phyloP scores from a whole-genome alignment of 2,797 vertebrate species.

The Rhynchotus rufescens region DNA sequence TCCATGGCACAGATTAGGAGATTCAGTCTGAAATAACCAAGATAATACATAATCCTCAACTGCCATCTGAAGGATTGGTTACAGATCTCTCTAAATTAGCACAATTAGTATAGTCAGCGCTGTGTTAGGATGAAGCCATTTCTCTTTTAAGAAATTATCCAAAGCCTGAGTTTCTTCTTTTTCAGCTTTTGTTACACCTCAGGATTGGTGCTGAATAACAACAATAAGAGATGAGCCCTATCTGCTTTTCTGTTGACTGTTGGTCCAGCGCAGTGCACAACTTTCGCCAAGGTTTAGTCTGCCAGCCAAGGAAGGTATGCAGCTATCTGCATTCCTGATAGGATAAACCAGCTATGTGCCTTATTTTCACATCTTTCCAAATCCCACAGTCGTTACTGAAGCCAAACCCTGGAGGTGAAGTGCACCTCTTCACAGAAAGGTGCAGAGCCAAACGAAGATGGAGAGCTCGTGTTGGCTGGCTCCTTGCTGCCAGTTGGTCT shows the following conservation, averaged over 20 bases:
- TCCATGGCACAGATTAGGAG: not conserved
- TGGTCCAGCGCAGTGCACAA: not conserved
- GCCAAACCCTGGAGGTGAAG: not conserved
- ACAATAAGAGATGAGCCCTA: not conserved
- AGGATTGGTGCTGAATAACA: constrained; percentile 13
- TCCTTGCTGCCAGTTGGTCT: not conserved
- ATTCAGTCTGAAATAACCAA: not conserved
- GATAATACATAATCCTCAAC: not conserved
- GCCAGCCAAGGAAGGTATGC: not conserved
- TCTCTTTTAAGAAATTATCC: not conserved
- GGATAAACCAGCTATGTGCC: constrained; percentile 27
- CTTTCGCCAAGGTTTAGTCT: constrained; percentile 19
- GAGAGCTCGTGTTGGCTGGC: not conserved
- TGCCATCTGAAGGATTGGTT: not conserved
- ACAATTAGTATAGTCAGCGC: not conserved
- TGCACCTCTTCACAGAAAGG: constrained; percentile 8
- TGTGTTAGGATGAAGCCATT: not conserved
- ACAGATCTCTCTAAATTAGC: not conserved
- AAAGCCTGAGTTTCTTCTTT: not conserved
- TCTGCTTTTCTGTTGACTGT: constrained; percentile 18
- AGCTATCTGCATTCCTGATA: constrained; percentile 38
- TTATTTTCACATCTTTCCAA: constrained; percentile 16
- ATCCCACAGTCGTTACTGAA: not conserved
- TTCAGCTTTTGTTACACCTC: not conserved
- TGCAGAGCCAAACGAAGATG: not conserved